phyloP scores from a whole-genome alignment of 2,888 invertebrate genomes.

The Terebella lapidaria region DNA sequence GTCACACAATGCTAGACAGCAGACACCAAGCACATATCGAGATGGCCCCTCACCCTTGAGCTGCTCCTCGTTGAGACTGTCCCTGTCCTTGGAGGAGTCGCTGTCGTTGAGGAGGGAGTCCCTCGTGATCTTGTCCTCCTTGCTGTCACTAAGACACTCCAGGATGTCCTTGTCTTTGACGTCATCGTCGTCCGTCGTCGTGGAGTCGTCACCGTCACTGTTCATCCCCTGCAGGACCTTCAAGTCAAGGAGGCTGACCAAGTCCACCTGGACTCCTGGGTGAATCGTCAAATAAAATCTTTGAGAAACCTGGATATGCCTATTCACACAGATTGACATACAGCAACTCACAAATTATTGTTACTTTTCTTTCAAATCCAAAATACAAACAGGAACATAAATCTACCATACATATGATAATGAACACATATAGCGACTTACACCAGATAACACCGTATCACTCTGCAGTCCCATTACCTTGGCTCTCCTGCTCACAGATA shows the following conservation, averaged over 20 bases:
- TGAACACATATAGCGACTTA: too few relatives aligned
- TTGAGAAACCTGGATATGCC: too few relatives aligned
- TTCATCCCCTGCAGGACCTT: slow-evolving; percentile 16
- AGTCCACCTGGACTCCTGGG: slow-evolving; percentile 27
- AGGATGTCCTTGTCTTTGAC: slow-evolving; percentile 1
- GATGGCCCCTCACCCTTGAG: background rate
- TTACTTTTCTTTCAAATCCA: too few relatives aligned
- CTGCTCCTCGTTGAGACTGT: background rate
- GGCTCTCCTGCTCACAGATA: slow-evolving; percentile 16
- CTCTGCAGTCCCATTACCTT: slow-evolving; percentile 13
- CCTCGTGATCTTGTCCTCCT: background rate
- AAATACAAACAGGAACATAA: too few relatives aligned
- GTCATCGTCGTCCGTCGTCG: slow-evolving; percentile 1
- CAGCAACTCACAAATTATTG: too few relatives aligned
- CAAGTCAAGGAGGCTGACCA: slow-evolving; percentile 26
- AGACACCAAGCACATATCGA: too few relatives aligned
- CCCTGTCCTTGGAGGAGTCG: background rate
- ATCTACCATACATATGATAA: too few relatives aligned
- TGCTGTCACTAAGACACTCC: background rate
- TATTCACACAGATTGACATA: too few relatives aligned
- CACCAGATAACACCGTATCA: too few relatives aligned
- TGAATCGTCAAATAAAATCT: too few relatives aligned
- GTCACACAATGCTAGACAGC: too few relatives aligned
- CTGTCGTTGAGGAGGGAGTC: background rate
- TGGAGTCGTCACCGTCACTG: slow-evolving; percentile 7